Base-by-base conservation (phyloP, 2,888 invertebrate genomes). In the Trichacis sp. region DNA sequence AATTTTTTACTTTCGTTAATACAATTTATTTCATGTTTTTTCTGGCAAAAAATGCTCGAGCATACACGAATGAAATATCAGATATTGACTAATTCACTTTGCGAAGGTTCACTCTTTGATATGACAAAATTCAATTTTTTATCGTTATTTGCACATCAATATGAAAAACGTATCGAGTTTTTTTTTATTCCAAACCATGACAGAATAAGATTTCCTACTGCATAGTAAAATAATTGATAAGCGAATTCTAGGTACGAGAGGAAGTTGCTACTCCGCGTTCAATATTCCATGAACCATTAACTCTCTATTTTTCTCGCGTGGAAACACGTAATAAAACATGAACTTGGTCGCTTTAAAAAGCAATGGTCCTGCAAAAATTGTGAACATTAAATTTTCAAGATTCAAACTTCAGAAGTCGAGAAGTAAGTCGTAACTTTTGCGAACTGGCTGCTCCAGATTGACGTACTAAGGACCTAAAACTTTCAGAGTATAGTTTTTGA, bases 331-430 rank as follows among this genome's bases (percentile, higher is more conserved):
- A 20, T 45, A 20, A 18, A 45, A 45, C 45, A 45, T 19, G 5
- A 42, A 18, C 51, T 33, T 43, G 42, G 51, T 54, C 56, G 51
- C 61, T 58, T 62, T 50, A 29, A 43, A 48, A 62, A 66, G 47
- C 58, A 62, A 66, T 66, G 62, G 51, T 45, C 57, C 51, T 58
- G 58, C 54, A 66, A 66, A 66, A 66, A 61, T 61, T 49, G 58
- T 46, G 54, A 46, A 55, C 61, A 58, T 58, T 66, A 51, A 61
- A 57, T 65, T 61, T 54, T 45, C 40, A 53, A 66, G 48, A 57
- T 40, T 57, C 30, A 57, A 61, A 42, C 50, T n/a, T 30, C 11
- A 24, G 40, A 6, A 62, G 62, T 66, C 62, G 53, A 46, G 51
- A 66, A 66, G 52, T 62, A 54, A 38, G 36, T 48, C 57, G 58